Evolutionary conservation across 1,140 invertebrate species (phyloP).

Genomic region (Apis mellifera): DNA sequence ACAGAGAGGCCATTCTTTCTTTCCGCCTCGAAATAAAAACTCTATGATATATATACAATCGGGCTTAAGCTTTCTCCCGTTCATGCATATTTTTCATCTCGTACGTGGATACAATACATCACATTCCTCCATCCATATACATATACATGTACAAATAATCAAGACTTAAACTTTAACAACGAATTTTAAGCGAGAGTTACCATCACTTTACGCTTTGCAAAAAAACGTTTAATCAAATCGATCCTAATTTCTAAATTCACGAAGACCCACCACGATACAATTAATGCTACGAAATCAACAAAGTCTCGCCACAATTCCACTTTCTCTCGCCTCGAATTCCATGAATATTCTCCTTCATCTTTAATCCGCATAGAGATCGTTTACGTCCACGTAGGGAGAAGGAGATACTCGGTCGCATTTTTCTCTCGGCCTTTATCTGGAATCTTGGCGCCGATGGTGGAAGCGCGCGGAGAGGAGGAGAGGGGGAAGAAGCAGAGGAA

Average conservation of each 20-base stretch:
- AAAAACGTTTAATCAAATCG: no score
- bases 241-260: no score
- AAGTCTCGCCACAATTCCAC: neutral
- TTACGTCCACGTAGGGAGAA: slow-evolving; percentile 30
- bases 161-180: no score
- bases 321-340: slow-evolving; percentile 8
- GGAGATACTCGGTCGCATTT: slow-evolving; percentile 50
- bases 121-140: no score
- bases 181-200: no score
- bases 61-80: neutral
- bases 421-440: slow-evolving; percentile 58
- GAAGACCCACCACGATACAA: neutral
- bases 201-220: no score
- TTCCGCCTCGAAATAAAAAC: neutral
- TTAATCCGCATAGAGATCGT: slow-evolving; percentile 60
- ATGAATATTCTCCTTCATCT: no score
- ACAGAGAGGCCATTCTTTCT: neutral
- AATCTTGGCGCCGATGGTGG: slow-evolving; percentile 41
- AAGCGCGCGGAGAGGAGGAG: neutral
- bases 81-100: no score
- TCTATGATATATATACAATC: neutral
- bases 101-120: no score
- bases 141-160: no score
- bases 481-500: neutral
- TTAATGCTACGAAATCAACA: slow-evolving; percentile 15